Conservation (phyloP, 2,113 vertebrate species). For the Motacilla alba region DNA sequence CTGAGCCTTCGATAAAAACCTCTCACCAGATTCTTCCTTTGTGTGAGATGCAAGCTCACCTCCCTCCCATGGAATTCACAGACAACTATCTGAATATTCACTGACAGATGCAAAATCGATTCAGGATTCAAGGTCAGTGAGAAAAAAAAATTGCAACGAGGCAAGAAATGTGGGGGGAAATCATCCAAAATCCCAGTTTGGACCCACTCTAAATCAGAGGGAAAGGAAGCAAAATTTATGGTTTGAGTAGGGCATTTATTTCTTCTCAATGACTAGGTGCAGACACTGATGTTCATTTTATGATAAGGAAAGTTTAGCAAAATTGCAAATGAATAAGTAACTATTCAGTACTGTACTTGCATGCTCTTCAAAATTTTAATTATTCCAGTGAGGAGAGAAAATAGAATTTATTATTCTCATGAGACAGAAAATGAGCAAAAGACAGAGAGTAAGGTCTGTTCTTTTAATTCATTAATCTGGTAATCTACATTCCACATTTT, state of each 20-base stretch:
- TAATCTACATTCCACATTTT: slow-evolving; percentile 26
- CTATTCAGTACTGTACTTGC: background rate
- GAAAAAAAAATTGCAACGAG: background rate
- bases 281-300: background rate
- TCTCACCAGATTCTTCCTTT: background rate
- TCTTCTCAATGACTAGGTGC: background rate
- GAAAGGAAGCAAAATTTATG: background rate
- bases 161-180: background rate
- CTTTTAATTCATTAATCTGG: slow-evolving; percentile 23
- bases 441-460: background rate
- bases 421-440: background rate
- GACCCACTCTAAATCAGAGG: background rate
- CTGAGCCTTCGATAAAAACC: background rate
- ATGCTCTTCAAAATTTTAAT: slow-evolving; percentile 1
- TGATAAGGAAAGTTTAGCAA: background rate
- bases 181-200: background rate
- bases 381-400: background rate
- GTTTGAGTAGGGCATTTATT: background rate
- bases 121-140: background rate
- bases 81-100: background rate
- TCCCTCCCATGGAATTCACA: background rate
- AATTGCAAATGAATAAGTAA: background rate
- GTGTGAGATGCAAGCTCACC: background rate
- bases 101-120: background rate
- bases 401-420: background rate